These are phyloP conservation scores for Hippoglossus hippoglossus DNA, from an alignment of 2,797 vertebrate genomes.

Conservation along the genomic window DNA sequence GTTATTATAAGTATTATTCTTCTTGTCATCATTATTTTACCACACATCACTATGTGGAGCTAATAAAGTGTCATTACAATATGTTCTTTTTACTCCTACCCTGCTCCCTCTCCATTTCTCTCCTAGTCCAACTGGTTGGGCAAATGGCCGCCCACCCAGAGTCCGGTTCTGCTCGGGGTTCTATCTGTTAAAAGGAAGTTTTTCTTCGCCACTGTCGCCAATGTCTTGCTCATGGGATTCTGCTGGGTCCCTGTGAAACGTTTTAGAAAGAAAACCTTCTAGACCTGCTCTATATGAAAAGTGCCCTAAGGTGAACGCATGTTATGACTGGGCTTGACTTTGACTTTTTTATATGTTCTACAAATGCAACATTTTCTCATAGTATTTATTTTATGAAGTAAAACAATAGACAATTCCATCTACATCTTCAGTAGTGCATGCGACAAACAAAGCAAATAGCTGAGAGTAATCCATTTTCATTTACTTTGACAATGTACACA, in stretches of 20 bases:
- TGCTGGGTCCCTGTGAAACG: background rate
- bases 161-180: background rate
- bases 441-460: too few relatives aligned
- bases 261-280: background rate
- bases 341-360: background rate
- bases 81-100: too few relatives aligned
- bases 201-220: background rate
- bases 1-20: too few relatives aligned
- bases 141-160: too few relatives aligned
- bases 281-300: background rate
- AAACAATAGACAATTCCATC: too few relatives aligned
- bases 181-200: background rate
- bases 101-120: background rate
- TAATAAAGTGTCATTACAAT: too few relatives aligned
- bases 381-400: too few relatives aligned
- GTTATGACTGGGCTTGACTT: background rate
- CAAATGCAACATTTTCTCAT: background rate
- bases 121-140: too few relatives aligned
- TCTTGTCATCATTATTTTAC: too few relatives aligned
- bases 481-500: background rate
- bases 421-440: too few relatives aligned
- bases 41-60: too few relatives aligned
- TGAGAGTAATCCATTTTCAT: constrained; percentile 1
- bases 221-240: background rate
- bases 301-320: background rate